These are phyloP conservation scores for Peromyscus leucopus DNA, from an alignment of 2,113 vertebrate species.

Conservation along the genomic window DNA sequence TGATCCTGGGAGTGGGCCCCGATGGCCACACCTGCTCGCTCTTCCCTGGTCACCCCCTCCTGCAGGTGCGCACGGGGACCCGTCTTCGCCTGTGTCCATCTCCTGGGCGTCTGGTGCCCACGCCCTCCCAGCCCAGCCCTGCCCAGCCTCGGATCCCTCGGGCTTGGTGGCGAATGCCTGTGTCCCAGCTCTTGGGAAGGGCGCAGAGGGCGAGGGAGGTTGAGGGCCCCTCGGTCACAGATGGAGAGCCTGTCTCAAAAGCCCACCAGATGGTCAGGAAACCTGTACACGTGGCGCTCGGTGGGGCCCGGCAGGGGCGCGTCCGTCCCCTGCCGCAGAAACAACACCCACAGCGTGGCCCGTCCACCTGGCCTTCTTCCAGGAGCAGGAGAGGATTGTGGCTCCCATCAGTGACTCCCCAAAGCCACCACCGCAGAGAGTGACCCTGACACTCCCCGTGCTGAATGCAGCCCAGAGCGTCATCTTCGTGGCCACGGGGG, in stretches of 20 bases:
- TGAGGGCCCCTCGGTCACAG: background rate
- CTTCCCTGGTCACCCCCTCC: slow-evolving; percentile 93
- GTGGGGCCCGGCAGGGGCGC: fast-evolving
- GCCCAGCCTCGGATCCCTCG: background rate
- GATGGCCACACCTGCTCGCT: slow-evolving; percentile 97
- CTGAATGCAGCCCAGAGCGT: slow-evolving; percentile 93
- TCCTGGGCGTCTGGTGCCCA: too few species aligned
- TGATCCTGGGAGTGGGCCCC: slow-evolving; percentile 94
- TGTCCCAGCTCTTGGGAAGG: background rate
- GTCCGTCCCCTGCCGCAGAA: background rate
- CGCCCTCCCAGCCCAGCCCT: background rate
- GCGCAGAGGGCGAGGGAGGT: fast-evolving
- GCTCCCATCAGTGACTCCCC: slow-evolving; percentile 94
- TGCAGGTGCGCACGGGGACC: slow-evolving; percentile 89
- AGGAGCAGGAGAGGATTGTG: slow-evolving; percentile 93
- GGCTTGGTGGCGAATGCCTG: too few species aligned
- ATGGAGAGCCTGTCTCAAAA: background rate
- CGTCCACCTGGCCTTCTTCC: too few species aligned
- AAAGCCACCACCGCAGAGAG: slow-evolving; percentile 92
- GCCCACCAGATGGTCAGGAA: background rate
- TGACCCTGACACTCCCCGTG: slow-evolving; percentile 94
- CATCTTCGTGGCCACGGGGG: slow-evolving; percentile 94
- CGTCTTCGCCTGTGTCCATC: background rate
- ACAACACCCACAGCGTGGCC: background rate
- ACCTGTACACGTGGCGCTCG: background rate